Percentiles rank a stretch among this genome's conserved stretches.
Evolutionary conservation across 2,888 invertebrate species (phyloP).

Genomic region (Parasteatoda lunata): DNA sequence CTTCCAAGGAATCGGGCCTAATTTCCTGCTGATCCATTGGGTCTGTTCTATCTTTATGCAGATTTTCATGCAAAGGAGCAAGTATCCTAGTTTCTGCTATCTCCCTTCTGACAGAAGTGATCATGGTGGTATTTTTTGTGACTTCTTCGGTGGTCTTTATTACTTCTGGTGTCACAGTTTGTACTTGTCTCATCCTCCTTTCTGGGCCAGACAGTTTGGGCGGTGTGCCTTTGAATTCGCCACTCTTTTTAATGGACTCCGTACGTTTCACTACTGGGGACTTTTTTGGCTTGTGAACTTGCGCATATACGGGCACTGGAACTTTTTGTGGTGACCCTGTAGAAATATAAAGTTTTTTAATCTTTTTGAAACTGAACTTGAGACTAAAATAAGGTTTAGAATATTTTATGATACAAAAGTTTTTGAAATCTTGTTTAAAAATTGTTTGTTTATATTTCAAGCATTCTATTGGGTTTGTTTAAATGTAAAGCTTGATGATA

Average conservation of each 20-base stretch:
- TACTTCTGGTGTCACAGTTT: constrained; percentile 17
- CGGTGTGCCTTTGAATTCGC: not conserved
- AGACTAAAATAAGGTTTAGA: too few species aligned
- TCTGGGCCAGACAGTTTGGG: constrained; percentile 7
- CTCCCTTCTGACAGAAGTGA: constrained; percentile 45
- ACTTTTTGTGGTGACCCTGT: not conserved
- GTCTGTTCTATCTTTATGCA: not conserved
- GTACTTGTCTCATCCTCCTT: constrained; percentile 10
- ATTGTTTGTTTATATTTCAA: too few species aligned
- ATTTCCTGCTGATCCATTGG: not conserved
- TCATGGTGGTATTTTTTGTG: constrained; percentile 48
- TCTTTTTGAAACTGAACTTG: not conserved
- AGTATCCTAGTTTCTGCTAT: constrained; percentile 45
- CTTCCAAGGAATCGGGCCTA: not conserved
- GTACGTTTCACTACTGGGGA: not conserved
- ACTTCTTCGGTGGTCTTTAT: constrained; percentile 35
- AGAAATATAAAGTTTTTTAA: not conserved
- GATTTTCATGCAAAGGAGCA: not conserved
- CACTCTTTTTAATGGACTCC: not conserved
- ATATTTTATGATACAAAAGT: too few species aligned
- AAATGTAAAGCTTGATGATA: too few species aligned
- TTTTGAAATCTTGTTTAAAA: too few species aligned
- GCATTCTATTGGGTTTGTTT: too few species aligned
- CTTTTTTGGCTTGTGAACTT: constrained; percentile 52
- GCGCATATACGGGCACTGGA: constrained; percentile 48